Evolutionary conservation across 2,797 vertebrate genomes (phyloP).

Genomic region (Eidolon dupreanum): DNA sequence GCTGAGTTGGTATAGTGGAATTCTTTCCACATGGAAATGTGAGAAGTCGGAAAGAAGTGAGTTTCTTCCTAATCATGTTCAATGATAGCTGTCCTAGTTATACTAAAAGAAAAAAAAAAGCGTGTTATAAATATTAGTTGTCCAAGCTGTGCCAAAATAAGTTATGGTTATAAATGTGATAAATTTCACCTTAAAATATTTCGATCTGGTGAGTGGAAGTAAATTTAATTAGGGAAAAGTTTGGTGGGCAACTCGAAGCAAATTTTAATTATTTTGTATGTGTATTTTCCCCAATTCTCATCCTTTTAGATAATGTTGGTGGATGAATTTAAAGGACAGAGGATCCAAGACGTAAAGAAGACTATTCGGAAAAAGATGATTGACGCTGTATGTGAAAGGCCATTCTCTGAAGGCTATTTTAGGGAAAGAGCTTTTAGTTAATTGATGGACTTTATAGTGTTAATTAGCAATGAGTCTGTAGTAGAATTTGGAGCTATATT

Average conservation of each 20-base stretch:
- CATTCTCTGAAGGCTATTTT: background rate
- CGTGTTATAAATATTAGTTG: background rate
- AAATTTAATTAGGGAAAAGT: conserved; percentile 17
- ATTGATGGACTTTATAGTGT: background rate
- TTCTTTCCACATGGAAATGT: background rate
- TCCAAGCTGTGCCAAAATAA: background rate
- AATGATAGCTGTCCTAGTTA: background rate
- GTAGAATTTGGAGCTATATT: background rate
- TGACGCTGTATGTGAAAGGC: conserved; percentile 87
- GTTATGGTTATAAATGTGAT: background rate
- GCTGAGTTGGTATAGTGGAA: background rate
- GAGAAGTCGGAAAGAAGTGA: background rate
- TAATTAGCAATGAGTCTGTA: background rate
- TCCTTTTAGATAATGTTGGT: conserved; percentile 94
- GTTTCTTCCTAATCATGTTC: background rate
- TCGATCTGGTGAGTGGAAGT: background rate
- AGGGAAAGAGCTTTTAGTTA: background rate
- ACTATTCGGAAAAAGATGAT: conserved; percentile 95
- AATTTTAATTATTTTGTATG: conserved; percentile 33
- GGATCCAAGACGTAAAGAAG: conserved; percentile 97
- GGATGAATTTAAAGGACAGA: conserved; percentile 94
- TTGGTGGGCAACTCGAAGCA: background rate
- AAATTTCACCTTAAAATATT: conserved; percentile 1
- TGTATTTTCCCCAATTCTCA: background rate
- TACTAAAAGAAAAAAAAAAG: background rate